phyloP scores from a whole-genome alignment of 2,888 invertebrate genomes.

The Sinopyrophorus schimmeli region DNA sequence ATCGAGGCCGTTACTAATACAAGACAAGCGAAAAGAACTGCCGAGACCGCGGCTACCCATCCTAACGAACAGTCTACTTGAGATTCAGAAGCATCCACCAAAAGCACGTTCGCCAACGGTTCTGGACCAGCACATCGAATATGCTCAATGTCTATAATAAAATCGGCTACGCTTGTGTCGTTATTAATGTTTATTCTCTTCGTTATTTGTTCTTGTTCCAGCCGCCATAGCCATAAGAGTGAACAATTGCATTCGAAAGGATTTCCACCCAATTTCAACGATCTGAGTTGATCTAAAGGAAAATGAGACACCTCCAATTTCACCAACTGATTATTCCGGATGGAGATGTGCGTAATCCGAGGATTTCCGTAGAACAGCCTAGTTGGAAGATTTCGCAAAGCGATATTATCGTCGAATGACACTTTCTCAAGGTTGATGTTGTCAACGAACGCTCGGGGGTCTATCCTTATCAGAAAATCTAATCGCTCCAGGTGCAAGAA shows the following conservation, averaged over 20 bases:
- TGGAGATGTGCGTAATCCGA: slow-evolving; percentile 73
- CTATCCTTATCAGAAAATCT: slow-evolving; percentile 68
- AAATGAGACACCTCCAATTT: slow-evolving; percentile 80
- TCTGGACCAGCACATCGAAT: slow-evolving; percentile 64
- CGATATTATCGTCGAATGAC: slow-evolving; percentile 76
- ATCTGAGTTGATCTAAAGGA: slow-evolving; percentile 76
- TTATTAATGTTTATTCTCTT: slow-evolving; percentile 36
- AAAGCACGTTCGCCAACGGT: slow-evolving; percentile 58
- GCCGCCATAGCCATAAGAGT: slow-evolving; percentile 82
- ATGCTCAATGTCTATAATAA: slow-evolving; percentile 61
- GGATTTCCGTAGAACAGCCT: slow-evolving; percentile 84
- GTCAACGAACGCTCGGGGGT: slow-evolving; percentile 80
- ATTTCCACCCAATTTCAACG: slow-evolving; percentile 78
- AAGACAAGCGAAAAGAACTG: slow-evolving; percentile 35
- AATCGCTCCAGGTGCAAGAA: slow-evolving; percentile 73
- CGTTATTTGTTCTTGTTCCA: slow-evolving; percentile 55
- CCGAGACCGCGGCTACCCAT: slow-evolving; percentile 64
- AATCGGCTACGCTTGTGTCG: slow-evolving; percentile 47
- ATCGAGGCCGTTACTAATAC: slow-evolving; percentile 45
- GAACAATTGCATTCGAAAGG: slow-evolving; percentile 87
- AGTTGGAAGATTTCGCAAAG: slow-evolving; percentile 73
- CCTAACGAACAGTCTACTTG: slow-evolving; percentile 66
- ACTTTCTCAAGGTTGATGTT: slow-evolving; percentile 81
- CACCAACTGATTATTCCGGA: slow-evolving; percentile 74
- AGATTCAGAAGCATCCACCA: slow-evolving; percentile 64